Percentiles rank a stretch among this genome's conserved stretches.
phyloP scores from a whole-genome alignment of 2,797 vertebrate species.

The Paratrypauchen microcephalus region DNA sequence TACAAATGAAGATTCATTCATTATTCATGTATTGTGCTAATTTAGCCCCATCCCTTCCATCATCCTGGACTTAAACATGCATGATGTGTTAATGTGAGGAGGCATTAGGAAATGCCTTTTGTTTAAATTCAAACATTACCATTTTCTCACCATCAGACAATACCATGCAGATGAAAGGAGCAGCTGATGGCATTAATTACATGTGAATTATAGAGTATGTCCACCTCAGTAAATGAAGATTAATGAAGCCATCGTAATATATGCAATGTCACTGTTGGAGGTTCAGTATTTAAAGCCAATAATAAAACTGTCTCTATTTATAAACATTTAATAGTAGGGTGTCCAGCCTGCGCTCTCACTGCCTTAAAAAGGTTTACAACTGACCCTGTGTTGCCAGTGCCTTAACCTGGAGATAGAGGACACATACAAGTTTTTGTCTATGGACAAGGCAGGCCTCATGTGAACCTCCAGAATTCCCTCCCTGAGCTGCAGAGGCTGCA shows the following conservation, averaged over 20 bases:
- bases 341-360: not conserved
- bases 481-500: not conserved
- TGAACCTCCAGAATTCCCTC: not conserved
- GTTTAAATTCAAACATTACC: constrained; percentile 49
- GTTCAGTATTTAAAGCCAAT: not conserved
- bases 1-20: constrained; percentile 47
- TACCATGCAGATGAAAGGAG: constrained; percentile 41
- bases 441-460: too few species aligned
- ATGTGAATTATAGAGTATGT: constrained; percentile 33
- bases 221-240: constrained; percentile 24
- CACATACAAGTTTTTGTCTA: not conserved
- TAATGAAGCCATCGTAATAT: constrained; percentile 27
- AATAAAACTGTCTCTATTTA: constrained; percentile 11
- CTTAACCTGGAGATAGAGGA: not conserved
- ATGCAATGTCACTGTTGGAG: constrained; percentile 15
- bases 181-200: constrained; percentile 53
- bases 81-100: constrained; percentile 60
- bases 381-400: not conserved
- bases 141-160: constrained; percentile 47
- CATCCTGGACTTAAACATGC: constrained; percentile 63
- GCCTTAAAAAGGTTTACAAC: not conserved
- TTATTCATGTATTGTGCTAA: constrained; percentile 61
- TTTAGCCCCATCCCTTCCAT: constrained; percentile 57
- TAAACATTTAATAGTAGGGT: not conserved
- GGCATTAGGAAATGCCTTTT: constrained; percentile 61